Percentiles rank a stretch among this genome's conserved stretches.
phyloP scores from a whole-genome alignment of 2,113 vertebrate species.

The Meleagris gallopavo region DNA sequence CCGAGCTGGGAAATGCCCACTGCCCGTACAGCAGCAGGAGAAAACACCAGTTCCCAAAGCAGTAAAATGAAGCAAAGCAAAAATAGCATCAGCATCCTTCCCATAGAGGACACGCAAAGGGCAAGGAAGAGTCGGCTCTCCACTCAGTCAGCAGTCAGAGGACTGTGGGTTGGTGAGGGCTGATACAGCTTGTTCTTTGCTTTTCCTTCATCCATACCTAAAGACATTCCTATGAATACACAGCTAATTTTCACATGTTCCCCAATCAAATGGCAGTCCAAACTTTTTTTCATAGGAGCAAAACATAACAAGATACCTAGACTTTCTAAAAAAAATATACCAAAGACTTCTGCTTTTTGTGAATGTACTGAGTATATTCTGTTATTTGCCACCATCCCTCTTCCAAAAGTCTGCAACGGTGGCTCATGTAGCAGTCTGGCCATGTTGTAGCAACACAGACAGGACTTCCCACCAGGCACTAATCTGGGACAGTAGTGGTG shows the following conservation, averaged over 20 bases:
- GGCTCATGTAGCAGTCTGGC: not conserved
- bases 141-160: not conserved
- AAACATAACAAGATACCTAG: not conserved
- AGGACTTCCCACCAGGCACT: not conserved
- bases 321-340: not conserved
- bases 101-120: not conserved
- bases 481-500: not conserved
- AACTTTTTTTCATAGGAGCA: not conserved
- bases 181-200: not conserved
- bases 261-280: not conserved
- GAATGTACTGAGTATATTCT: not conserved
- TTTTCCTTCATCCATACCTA: not conserved
- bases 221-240: not conserved
- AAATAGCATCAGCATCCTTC: not conserved
- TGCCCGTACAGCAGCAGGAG: not conserved
- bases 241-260: not conserved
- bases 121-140: not conserved
- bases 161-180: rapidly evolving
- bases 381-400: not conserved
- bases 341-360: not conserved
- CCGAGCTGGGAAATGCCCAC: not conserved
- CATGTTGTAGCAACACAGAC: rapidly evolving
- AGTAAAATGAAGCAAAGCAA: not conserved
- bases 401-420: not conserved
- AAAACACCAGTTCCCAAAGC: not conserved